phyloP scores from a whole-genome alignment of 2,888 invertebrate species.

The Sipha maydis region DNA sequence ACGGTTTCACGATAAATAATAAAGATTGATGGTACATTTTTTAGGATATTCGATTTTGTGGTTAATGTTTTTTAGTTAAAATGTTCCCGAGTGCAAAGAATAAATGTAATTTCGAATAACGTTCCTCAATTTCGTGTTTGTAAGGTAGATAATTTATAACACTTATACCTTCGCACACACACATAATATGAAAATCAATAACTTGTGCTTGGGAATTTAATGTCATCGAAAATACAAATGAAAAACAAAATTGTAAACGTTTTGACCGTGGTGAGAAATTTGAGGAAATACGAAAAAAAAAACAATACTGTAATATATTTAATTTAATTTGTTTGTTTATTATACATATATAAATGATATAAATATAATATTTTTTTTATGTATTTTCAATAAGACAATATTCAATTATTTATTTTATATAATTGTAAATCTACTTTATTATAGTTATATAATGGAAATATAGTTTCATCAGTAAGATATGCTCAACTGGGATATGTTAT shows the following conservation, averaged over 20 bases:
- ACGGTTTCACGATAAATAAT: not conserved
- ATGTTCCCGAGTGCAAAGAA: not conserved
- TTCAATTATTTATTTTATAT: not conserved
- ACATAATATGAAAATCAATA: conserved; percentile 1
- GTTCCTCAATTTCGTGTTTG: not conserved
- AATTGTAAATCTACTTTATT: conserved; percentile 13
- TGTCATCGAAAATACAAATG: not conserved
- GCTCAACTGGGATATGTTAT: conserved; percentile 55
- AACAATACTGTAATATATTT: not conserved
- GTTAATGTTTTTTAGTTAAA: not conserved
- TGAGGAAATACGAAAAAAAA: not conserved
- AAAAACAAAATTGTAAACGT: not conserved
- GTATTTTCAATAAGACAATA: not conserved
- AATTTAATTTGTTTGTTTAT: not conserved
- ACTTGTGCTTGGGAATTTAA: not conserved
- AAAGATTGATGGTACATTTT: not conserved
- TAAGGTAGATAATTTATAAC: too few species aligned
- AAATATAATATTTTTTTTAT: too few species aligned
- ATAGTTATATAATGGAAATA: conserved; percentile 34
- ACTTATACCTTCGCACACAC: not conserved
- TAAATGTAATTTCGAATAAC: not conserved
- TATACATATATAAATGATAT: not conserved
- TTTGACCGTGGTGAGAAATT: not conserved
- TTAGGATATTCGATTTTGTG: not conserved
- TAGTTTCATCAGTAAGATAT: conserved; percentile 50